Percentiles rank a stretch among this genome's conserved stretches.
These are phyloP conservation scores for Artibeus jamaicensis DNA, from an alignment of 2,797 vertebrate species.

Conservation along the genomic window DNA sequence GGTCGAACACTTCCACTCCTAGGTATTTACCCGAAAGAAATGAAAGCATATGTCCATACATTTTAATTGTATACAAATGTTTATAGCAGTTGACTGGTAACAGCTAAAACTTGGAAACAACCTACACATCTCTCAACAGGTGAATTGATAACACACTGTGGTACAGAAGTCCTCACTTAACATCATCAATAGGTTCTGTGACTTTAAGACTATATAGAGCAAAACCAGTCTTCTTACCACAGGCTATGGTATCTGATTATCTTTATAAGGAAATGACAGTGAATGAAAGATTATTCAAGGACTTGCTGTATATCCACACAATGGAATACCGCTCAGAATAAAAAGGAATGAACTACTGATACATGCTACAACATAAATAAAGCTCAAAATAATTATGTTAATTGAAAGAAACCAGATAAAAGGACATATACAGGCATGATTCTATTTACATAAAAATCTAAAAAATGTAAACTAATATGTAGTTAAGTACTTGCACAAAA, in stretches of 20 bases:
- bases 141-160: neutral
- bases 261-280: neutral
- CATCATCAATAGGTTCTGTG: neutral
- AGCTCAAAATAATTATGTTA: neutral
- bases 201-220: neutral
- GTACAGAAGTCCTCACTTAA: neutral
- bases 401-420: neutral
- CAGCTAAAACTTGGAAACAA: neutral
- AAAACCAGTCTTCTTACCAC: neutral
- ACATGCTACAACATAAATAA: neutral
- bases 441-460: neutral
- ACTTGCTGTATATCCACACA: neutral
- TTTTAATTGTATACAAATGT: neutral
- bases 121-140: neutral
- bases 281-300: neutral
- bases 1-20: neutral
- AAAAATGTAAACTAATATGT: neutral
- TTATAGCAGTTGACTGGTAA: neutral
- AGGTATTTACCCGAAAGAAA: neutral
- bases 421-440: neutral
- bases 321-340: neutral
- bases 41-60: neutral
- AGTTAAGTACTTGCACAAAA: neutral
- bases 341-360: neutral
- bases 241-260: neutral